Percentiles rank a stretch among this genome's conserved stretches.
phyloP scores from a whole-genome alignment of 2,113 vertebrate species.

The Nannospalax galili region DNA sequence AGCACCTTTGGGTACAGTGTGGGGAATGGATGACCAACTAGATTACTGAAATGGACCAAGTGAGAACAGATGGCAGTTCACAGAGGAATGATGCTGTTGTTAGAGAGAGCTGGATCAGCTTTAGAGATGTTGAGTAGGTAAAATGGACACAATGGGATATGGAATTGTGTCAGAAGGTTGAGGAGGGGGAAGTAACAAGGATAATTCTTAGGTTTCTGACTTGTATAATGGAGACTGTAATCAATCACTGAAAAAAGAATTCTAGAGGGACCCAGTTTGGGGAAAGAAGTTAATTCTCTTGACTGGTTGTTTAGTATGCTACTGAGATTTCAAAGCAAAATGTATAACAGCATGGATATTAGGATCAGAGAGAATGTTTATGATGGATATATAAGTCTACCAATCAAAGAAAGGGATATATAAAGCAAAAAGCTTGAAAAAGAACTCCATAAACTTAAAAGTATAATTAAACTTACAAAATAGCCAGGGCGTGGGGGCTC shows the following conservation, averaged over 20 bases:
- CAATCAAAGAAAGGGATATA: constrained; percentile 29
- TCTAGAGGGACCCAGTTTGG: not conserved
- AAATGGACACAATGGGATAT: not conserved
- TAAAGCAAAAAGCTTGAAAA: not conserved
- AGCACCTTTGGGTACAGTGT: not conserved
- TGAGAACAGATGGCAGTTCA: not conserved
- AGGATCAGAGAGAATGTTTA: not conserved
- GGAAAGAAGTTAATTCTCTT: not conserved
- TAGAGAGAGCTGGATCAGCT: not conserved
- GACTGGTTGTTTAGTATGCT: not conserved
- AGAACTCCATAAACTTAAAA: not conserved
- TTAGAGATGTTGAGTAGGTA: not conserved
- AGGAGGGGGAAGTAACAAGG: not conserved
- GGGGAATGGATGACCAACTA: not conserved
- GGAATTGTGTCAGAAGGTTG: not conserved
- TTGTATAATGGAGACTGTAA: not conserved
- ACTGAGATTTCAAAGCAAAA: constrained; percentile 45
- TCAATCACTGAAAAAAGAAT: constrained; percentile 17
- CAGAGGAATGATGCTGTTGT: not conserved
- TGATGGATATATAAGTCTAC: not conserved
- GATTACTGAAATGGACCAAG: not conserved
- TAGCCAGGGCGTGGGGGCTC: too few species aligned
- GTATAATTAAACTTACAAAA: too few species aligned
- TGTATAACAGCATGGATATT: not conserved
- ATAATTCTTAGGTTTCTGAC: not conserved